Conservation (phyloP, 2,888 invertebrate genomes). For the Latrodectus elegans region DNA sequence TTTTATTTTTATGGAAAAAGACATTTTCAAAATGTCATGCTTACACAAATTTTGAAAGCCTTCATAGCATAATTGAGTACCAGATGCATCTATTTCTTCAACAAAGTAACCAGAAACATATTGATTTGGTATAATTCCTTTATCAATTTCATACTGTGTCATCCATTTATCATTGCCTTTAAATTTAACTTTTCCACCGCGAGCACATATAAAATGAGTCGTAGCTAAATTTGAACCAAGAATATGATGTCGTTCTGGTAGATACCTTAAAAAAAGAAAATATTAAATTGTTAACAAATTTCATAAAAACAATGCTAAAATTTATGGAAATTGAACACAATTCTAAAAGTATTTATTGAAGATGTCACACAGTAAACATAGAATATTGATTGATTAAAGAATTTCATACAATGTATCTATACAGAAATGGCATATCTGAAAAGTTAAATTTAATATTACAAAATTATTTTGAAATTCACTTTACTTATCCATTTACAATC, state of each 20-base stretch:
- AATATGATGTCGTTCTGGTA: conserved; percentile 40
- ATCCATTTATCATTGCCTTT: conserved; percentile 77
- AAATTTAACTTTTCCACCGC: conserved; percentile 85
- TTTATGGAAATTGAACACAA: background rate
- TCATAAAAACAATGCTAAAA: background rate
- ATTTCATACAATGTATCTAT: too few species aligned
- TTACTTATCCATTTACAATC: too few species aligned
- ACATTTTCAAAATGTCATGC: conserved; percentile 8
- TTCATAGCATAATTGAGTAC: conserved; percentile 85
- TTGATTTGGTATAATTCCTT: conserved; percentile 79
- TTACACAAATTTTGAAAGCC: conserved; percentile 84
- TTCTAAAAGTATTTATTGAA: background rate
- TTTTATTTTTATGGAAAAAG: too few species aligned
- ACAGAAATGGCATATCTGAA: too few species aligned
- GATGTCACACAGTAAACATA: too few species aligned
- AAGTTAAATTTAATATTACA: too few species aligned
- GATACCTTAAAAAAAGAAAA: conserved; percentile 34
- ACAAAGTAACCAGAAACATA: conserved; percentile 81
- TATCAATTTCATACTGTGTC: conserved; percentile 77
- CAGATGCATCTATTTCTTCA: conserved; percentile 87
- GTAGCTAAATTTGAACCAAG: conserved; percentile 83
- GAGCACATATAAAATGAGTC: conserved; percentile 86
- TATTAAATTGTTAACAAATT: too few species aligned
- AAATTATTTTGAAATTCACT: too few species aligned
- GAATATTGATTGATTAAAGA: too few species aligned